Evolutionary conservation across 2,113 vertebrate genomes (phyloP).

Genomic region (Plotosus lineatus): DNA sequence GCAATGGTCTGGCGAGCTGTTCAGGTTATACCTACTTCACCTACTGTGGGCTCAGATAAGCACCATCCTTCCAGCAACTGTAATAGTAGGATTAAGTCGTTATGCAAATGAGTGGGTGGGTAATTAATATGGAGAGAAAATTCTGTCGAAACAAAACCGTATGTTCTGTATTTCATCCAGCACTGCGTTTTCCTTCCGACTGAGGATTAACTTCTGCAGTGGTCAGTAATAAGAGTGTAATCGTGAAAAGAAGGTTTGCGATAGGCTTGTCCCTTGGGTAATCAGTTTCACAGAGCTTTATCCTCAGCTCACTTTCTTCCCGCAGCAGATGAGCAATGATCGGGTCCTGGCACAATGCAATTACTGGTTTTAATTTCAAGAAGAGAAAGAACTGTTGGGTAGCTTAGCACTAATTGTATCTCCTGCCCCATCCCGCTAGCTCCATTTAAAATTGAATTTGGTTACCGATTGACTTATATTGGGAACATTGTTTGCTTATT

Average conservation of each 20-base stretch:
- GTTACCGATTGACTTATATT: background rate
- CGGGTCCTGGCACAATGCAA: constrained; percentile 39
- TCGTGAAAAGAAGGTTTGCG: background rate
- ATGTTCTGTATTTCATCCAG: background rate
- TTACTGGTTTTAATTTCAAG: constrained; percentile 43
- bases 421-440: too few species aligned
- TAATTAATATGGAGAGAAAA: background rate
- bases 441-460: constrained; percentile 34
- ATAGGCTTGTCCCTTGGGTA: constrained; percentile 31
- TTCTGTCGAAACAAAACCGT: background rate
- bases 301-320: constrained; percentile 25
- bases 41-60: too few species aligned
- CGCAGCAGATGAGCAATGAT: constrained; percentile 49
- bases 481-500: constrained; percentile 12
- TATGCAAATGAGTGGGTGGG: background rate
- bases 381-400: constrained; percentile 21
- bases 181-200: background rate
- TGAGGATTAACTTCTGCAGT: constrained; percentile 27
- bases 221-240: constrained; percentile 40
- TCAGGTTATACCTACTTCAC: too few species aligned
- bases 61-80: too few species aligned
- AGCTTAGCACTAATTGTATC: constrained; percentile 1
- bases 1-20: too few species aligned
- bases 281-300: constrained; percentile 50
- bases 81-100: too few species aligned